Base-by-base conservation (phyloP, 2,888 invertebrate genomes). In the Notodonta dromedarius region DNA sequence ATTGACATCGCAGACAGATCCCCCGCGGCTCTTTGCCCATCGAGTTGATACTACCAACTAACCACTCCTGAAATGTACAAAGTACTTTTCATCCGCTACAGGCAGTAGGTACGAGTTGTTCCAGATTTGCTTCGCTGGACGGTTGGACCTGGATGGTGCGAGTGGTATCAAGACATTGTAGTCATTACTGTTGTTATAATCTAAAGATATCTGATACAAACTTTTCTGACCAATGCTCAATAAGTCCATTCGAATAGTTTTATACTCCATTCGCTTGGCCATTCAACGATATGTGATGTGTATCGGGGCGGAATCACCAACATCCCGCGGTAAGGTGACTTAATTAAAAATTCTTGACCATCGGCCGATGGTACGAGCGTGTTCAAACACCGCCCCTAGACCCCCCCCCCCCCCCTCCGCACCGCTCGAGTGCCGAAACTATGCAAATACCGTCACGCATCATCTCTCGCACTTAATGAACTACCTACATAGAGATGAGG, bases 401-500 rank as follows among this genome's bases (percentile, higher is more conserved):
- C n/a, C n/a, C n/a, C n/a, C 14, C 1, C 16, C 11, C 6, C 46
- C 2, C 3, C 2, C 1, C 46, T n/a, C 46, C 46, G n/a, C 46
- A 6, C 5, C n/a, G 6, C 46, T 5, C 4, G 46, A 46, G 46
- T 46, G 5, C 46, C 46, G n/a, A 46, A n/a, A 48, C 51, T 60
- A 58, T 58, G 60, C 55, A 60, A 63, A 58, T 40, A 58, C 58
- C 60, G 53, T 55, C 57, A 55, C 46, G 24, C 44, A 46, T 11
- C 60, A 52, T 46, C 32, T 55, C 51, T 51, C 51, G 57, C 50
- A 35, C 51, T 44, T 60, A 60, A 63, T 58, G 16, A 57, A 44
- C 39, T 11, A n/a, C 46, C 46, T 16, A 50, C 50, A 50, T 16
- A 1, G 50, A 6, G 12, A n/a, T 14, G 8, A 35, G n/a, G n/a